Base-by-base conservation (phyloP, 2,113 vertebrate genomes). In the Budorcas taxicolor region DNA sequence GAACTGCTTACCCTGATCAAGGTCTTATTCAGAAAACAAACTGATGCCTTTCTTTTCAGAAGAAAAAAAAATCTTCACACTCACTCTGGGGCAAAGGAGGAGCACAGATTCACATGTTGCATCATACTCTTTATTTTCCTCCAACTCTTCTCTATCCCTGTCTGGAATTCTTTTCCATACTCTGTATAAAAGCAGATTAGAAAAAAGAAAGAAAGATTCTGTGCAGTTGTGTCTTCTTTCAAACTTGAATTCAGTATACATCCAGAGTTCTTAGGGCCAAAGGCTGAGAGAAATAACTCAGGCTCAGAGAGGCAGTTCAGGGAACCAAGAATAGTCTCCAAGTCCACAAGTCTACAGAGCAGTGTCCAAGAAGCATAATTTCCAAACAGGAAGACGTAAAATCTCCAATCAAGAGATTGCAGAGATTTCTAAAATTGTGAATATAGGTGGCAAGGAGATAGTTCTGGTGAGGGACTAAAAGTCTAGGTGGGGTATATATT, bases 21-120 rank as follows among this genome's bases (percentile, higher is more conserved):
- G 95, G 98, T 99, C 98, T 99, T 98, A 98, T 91, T 98, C 96
- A 91, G 98, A 98, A 98, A 96, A 98, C 98, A 87, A 98, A 98
- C 97, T 3, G 97, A 98, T 98, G 98, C 99, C 98, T 99, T 99
- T 97, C 82, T 90, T 84, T 97, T 92, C 57, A 29, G 62, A 81
- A 64, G 12, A 67, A 43, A 89, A 90, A 55, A 45, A n/a, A 78
- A 23, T 45, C 33, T 19, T 78, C 47, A 83, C 11, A 47, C 11
- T 58, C 60, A 62, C 47, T 27, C 76, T 83, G 40, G 67, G 33
- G 3, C 23, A 45, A 52, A 45, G 16, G 43, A 81, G 45, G 33
- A 84, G 5, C 76, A 58, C 4, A 86, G 67, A 6, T 31, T 25
- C 55, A 83, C 53, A 71, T 31, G 6, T 31, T 55, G 16, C 13